These are phyloP conservation scores for Spea multiplicata DNA, from an alignment of 2,113 vertebrate genomes.

Conservation along the genomic window DNA sequence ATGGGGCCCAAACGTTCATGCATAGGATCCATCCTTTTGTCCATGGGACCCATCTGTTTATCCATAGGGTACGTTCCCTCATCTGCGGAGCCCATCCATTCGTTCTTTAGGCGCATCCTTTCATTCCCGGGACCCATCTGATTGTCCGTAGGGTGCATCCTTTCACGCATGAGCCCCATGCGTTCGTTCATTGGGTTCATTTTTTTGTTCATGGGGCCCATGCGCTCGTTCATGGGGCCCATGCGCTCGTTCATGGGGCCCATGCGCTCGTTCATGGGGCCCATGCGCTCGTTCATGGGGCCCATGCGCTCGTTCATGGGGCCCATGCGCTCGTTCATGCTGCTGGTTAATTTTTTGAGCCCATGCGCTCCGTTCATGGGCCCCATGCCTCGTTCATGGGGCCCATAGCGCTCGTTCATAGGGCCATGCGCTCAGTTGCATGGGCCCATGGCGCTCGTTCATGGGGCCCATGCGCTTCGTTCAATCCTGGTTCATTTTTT, in stretches of 20 bases:
- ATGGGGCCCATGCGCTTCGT: background rate
- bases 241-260: background rate
- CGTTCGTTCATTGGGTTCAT: background rate
- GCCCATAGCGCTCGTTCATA: background rate
- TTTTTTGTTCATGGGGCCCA: background rate
- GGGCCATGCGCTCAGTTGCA: background rate
- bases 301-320: too few relatives aligned
- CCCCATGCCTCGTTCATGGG: background rate
- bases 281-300: too few relatives aligned
- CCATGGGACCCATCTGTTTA: background rate
- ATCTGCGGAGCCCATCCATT: too few relatives aligned
- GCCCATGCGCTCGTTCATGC: too few relatives aligned
- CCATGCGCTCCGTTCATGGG: too few relatives aligned
- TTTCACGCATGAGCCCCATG: background rate
- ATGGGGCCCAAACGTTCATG: background rate
- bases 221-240: background rate
- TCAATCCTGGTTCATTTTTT: too few relatives aligned
- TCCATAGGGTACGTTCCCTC: background rate
- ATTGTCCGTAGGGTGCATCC: conserved; percentile 1
- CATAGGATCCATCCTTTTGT: background rate
- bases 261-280: too few relatives aligned
- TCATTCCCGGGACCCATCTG: background rate
- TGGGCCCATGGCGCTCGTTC: background rate
- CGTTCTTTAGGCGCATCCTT: background rate
- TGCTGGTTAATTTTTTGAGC: too few relatives aligned